Evolutionary conservation across 2,888 invertebrate genomes (phyloP), one percentile per base, ranked within the genome.

Genomic region (Tridacna gigas): DNA sequence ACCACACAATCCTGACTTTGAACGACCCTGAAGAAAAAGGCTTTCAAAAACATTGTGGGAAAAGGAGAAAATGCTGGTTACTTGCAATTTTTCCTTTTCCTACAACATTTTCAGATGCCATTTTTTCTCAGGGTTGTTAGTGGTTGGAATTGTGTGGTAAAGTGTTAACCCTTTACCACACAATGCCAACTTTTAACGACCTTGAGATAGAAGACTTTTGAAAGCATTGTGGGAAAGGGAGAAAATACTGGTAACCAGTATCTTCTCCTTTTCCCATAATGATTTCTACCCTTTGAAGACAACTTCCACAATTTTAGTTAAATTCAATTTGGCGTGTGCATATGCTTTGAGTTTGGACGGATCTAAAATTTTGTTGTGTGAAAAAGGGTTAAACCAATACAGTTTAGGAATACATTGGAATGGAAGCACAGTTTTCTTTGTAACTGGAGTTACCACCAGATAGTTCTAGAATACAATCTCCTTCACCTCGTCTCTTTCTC

Each of bases 401-500:
- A 37, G 37, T 37, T 37, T 37, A 37, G 7, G 7, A 37, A 37
- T 37, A 37, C 37, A 37, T 37, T 2, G 37, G 37, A 37, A 37
- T 37, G 37, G 37, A 37, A 37, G 37, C 37, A 37, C 37, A 37
- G 7, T 37, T 37, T 37, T 37, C 37, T 7, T 7, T 37, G 37
- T 37, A 4, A 37, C 37, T 37, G 37, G 37, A 2, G 37, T 37
- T 37, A 37, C 37, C 37, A 37, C 37, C 7, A 37, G 2, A 37
- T 37, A 37, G 7, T 37, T 37, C 37, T 37, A 37, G 18, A 45
- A 83, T 82, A 84, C 86, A 81, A 74, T 22, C 74, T 83, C 91
- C 90, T 71, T 92, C 92, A 91, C 92, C 92, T 91, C 89, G 82
- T 69, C 88, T 88, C 37, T 71, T 79, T 48, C 81, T 66, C 48